These are phyloP conservation scores for Piprites chloris DNA, from an alignment of 2,113 vertebrate species.

Conservation along the genomic window DNA sequence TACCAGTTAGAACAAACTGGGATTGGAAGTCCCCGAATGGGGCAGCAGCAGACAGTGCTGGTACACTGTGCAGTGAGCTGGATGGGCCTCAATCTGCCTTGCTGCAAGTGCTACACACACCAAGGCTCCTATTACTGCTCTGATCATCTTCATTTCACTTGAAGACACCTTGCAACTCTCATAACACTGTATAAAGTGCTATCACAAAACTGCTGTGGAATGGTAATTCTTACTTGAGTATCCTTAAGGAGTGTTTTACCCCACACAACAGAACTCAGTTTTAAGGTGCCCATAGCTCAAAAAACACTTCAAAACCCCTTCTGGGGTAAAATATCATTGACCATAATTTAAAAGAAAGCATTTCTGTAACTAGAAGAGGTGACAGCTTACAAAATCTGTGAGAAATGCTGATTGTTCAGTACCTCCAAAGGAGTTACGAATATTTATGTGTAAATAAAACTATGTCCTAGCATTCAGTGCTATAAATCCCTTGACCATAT, in stretches of 20 bases:
- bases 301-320: neutral
- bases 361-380: neutral
- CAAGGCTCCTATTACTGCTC: neutral
- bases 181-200: neutral
- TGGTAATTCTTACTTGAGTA: neutral
- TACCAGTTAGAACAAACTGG: neutral
- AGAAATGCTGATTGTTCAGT: neutral
- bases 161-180: neutral
- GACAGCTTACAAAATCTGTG: neutral
- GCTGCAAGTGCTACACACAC: neutral
- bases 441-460: neutral
- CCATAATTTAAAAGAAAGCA: neutral
- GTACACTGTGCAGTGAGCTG: fast-evolving
- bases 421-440: neutral
- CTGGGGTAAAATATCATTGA: neutral
- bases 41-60: neutral
- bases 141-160: neutral
- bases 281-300: neutral
- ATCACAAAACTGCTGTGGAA: neutral
- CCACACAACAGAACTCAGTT: neutral
- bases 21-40: neutral
- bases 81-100: neutral
- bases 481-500: neutral
- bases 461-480: neutral
- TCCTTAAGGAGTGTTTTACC: neutral